phyloP scores from a whole-genome alignment of 2,888 invertebrate species.

The Drosophila birchii region DNA sequence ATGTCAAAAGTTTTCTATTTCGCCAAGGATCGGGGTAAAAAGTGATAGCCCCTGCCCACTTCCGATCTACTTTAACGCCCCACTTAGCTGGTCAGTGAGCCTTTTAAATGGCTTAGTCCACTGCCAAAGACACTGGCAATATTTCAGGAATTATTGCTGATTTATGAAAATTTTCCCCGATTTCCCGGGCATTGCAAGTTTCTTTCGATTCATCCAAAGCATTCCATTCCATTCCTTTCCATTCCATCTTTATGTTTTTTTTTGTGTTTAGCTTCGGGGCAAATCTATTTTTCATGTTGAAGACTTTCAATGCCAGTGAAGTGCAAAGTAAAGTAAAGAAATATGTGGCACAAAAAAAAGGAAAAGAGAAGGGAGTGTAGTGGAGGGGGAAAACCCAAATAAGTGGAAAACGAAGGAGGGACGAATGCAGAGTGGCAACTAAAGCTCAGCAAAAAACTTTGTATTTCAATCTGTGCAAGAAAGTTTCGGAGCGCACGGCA shows the following conservation, averaged over 20 bases:
- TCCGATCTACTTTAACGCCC: constrained; percentile 22
- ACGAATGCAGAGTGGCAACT: constrained; percentile 35
- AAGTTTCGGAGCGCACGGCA: constrained; percentile 59
- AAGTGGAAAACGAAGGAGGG: constrained; percentile 59
- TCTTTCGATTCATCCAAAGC: constrained; percentile 24
- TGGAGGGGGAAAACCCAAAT: constrained; percentile 55
- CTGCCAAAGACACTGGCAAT: constrained; percentile 63
- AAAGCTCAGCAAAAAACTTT: constrained; percentile 71
- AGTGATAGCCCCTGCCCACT: background rate
- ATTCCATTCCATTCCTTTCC: constrained; percentile 5
- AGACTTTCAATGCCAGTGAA: constrained; percentile 58
- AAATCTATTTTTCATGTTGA: constrained; percentile 76
- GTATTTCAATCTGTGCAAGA: constrained; percentile 77
- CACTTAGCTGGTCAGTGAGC: constrained; percentile 36
- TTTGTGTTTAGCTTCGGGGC: constrained; percentile 46
- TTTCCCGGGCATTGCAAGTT: constrained; percentile 32
- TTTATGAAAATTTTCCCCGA: constrained; percentile 69
- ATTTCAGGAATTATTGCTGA: constrained; percentile 65
- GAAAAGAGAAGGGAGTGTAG: constrained; percentile 40
- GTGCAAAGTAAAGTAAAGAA: constrained; percentile 50
- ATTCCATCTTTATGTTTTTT: constrained; percentile 7
- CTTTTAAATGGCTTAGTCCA: constrained; percentile 36
- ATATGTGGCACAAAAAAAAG: constrained; percentile 45
- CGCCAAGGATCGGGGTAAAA: background rate
- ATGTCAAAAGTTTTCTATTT: constrained; percentile 46